Percentiles rank a stretch among this genome's conserved stretches.
These are phyloP conservation scores for Palloptera scutellata DNA, from an alignment of 2,888 invertebrate species.

Conservation along the genomic window DNA sequence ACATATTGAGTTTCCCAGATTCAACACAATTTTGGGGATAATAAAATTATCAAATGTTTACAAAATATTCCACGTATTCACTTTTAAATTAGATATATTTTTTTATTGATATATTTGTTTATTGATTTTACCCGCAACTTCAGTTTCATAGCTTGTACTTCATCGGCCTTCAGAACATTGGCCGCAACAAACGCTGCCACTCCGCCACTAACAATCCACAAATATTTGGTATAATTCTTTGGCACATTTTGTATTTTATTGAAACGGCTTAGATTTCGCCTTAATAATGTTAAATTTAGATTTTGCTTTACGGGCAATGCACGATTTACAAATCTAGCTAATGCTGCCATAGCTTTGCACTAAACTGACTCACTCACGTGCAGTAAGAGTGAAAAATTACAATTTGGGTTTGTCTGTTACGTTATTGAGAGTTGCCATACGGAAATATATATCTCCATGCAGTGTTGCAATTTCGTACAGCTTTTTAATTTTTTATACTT, in stretches of 20 bases:
- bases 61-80: no score
- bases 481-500: no score
- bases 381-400: not conserved
- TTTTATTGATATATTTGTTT: no score
- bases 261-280: constrained; percentile 49
- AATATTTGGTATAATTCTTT: constrained; percentile 46
- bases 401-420: not conserved
- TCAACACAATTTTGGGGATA: no score
- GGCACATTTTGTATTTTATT: constrained; percentile 42
- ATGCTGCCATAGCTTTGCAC: constrained; percentile 28
- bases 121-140: constrained; percentile 3
- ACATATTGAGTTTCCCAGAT: no score
- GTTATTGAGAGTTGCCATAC: no score
- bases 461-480: no score
- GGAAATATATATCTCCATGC: no score
- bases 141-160: constrained; percentile 63
- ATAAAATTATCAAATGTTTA: no score
- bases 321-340: constrained; percentile 26
- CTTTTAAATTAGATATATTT: no score
- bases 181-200: constrained; percentile 64
- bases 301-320: constrained; percentile 23
- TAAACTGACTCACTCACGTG: not conserved
- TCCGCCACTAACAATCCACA: constrained; percentile 63
- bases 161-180: constrained; percentile 59
- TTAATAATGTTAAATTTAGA: constrained; percentile 2